Base-by-base conservation (phyloP, 1,140 invertebrate genomes). In the Lepidurus apus region DNA sequence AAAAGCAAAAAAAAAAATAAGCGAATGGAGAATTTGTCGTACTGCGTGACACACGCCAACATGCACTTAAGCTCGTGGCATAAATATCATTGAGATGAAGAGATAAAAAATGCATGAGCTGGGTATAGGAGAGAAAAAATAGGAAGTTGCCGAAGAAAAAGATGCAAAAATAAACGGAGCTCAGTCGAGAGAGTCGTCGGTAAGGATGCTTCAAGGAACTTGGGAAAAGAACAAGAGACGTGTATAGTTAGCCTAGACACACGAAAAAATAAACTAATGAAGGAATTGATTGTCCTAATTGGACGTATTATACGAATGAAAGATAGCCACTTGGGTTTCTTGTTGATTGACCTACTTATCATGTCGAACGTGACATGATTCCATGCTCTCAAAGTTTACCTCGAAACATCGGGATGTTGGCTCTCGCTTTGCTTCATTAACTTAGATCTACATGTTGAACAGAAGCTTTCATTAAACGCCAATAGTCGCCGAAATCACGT, bases 101-200 rank as follows among this genome's bases (percentile, higher is more conserved):
- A 65, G 53, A 65, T 65, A 65, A 65, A 65, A 65, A 65, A 65
- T 65, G 53, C 53, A 65, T 65, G 53, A 65, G 13, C n/a, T 65
- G 13, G 21, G 53, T n/a, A 65, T n/a, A 65, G 8, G 6, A 17
- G 53, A 13, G 53, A 65, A 65, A 9, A 9, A 11, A 65, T n/a
- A 65, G 9, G 8, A 11, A 9, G 53, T 65, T 65, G 53, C 53
- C 21, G 53, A 65, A 65, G 21, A n/a, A 65, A 21, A 21, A 21
- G 7, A 21, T 21, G 53, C 53, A 65, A 65, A 65, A 9, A 21
- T 17, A 65, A 65, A 65, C 53, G 6, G 17, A n/a, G 21, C 21
- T 65, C 53, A 65, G 53, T 65, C 53, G 53, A 9, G n/a, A 65
- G 21, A 13, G 10, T 65, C 21, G 4, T 21, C 8, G 53, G 9